Conservation (phyloP, 2,113 vertebrate genomes). For the Mastomys natalensis region DNA sequence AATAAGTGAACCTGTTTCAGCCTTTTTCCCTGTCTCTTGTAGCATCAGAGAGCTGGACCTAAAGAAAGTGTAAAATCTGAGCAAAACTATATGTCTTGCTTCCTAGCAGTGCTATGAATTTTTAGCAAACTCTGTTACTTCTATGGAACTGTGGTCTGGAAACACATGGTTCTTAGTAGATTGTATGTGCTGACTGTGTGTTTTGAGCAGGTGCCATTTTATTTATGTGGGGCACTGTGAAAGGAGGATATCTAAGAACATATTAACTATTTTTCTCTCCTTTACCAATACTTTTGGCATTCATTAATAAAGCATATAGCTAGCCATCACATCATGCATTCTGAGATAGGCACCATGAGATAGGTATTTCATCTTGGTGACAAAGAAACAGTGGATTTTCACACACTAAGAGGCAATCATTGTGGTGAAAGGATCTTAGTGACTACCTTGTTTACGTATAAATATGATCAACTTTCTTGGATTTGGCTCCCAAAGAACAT, state of each 20-base stretch:
- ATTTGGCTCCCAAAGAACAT: neutral
- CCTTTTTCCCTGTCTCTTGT: neutral
- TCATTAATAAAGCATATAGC: neutral
- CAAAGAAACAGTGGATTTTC: neutral
- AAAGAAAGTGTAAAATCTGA: neutral
- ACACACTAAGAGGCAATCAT: neutral
- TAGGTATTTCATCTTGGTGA: neutral
- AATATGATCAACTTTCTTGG: neutral
- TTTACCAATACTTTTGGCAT: neutral
- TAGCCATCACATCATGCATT: neutral
- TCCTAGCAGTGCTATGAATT: neutral
- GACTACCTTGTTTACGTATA: neutral
- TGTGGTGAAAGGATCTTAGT: neutral
- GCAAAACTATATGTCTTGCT: neutral
- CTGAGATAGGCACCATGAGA: neutral
- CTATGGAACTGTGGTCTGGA: neutral
- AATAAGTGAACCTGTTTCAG: neutral
- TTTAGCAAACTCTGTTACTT: neutral
- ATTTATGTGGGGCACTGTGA: neutral
- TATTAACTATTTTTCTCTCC: constrained; percentile 23
- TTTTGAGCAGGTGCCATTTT: neutral
- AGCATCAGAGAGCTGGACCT: neutral
- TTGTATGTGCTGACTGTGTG: neutral
- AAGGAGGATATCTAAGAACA: neutral
- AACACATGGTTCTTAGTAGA: neutral